A percentile compares a stretch with the other conserved stretches of the same genome.
These are phyloP conservation scores for Urophycis tenuis DNA, from an alignment of 2,797 vertebrate genomes.

Conservation along the genomic window DNA sequence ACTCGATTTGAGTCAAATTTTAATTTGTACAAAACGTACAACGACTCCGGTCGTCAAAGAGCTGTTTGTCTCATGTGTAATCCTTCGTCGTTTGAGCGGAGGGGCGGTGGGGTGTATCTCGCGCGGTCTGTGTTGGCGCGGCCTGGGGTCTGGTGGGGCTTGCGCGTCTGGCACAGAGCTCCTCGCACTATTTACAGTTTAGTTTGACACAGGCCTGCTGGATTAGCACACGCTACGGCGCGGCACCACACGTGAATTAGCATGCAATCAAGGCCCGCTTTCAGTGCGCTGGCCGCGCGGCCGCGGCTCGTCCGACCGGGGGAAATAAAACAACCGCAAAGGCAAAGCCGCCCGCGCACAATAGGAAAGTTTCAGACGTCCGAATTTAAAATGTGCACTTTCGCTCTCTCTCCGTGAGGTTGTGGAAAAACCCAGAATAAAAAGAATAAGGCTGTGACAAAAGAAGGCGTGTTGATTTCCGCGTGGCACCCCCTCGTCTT, in stretches of 20 bases:
- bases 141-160: slow-evolving; percentile 35
- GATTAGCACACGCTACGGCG: slow-evolving; percentile 60
- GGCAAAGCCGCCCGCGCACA: slow-evolving; percentile 43
- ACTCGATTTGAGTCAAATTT: too few relatives aligned
- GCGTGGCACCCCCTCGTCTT: background rate
- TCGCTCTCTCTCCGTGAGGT: slow-evolving; percentile 28
- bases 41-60: background rate
- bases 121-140: slow-evolving; percentile 40
- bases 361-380: slow-evolving; percentile 48
- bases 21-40: slow-evolving; percentile 8
- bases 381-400: slow-evolving; percentile 43
- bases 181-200: slow-evolving; percentile 64
- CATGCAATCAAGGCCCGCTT: slow-evolving; percentile 54
- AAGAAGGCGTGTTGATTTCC: background rate
- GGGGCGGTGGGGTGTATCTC: slow-evolving; percentile 2
- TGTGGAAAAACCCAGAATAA: slow-evolving; percentile 30
- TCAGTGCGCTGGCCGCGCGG: slow-evolving; percentile 46
- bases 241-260: slow-evolving; percentile 56
- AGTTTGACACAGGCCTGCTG: slow-evolving; percentile 54
- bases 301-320: slow-evolving; percentile 47
- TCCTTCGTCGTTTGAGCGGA: background rate
- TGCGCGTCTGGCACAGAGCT: slow-evolving; percentile 43
- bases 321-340: slow-evolving; percentile 44
- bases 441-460: slow-evolving; percentile 12
- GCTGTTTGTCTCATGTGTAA: background rate